Evolutionary conservation across 2,113 vertebrate genomes (phyloP).

Genomic region (Cebus imitator): DNA sequence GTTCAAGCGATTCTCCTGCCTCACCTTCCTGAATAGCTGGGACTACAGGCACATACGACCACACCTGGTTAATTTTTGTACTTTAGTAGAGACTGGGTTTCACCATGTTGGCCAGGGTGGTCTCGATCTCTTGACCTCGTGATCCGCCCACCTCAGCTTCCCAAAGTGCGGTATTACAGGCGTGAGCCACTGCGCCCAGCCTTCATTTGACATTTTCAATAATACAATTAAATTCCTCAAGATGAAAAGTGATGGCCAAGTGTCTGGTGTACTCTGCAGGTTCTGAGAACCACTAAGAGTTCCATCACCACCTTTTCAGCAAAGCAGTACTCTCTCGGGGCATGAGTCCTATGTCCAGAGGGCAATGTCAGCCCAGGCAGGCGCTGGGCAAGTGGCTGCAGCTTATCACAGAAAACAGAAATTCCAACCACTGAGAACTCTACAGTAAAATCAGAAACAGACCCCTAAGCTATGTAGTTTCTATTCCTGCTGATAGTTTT

Average conservation of each 20-base stretch:
- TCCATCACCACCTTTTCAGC: not conserved
- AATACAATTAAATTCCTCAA: not conserved
- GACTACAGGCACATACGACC: too few relatives aligned
- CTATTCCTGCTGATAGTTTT: not conserved
- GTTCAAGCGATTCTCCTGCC: too few relatives aligned
- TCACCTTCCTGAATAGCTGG: too few relatives aligned
- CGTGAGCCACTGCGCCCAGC: too few relatives aligned
- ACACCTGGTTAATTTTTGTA: too few relatives aligned
- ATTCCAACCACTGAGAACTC: not conserved
- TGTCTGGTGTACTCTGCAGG: not conserved
- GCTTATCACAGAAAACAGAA: not conserved
- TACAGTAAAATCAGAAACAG: not conserved
- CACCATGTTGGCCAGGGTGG: too few relatives aligned
- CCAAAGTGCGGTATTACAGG: too few relatives aligned
- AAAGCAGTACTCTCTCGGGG: not conserved
- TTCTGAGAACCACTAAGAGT: not conserved
- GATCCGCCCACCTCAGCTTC: too few relatives aligned
- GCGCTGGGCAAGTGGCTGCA: not conserved
- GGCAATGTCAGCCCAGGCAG: not conserved
- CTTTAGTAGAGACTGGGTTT: too few relatives aligned
- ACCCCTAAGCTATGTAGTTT: not conserved
- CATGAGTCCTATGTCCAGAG: not conserved
- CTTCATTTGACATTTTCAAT: not conserved
- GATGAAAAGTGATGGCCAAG: not conserved
- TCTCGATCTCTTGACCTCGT: accelerated